Percentiles rank a stretch among this genome's conserved stretches.
phyloP scores from a whole-genome alignment of 2,113 vertebrate genomes.

The Pteropus alecto region DNA sequence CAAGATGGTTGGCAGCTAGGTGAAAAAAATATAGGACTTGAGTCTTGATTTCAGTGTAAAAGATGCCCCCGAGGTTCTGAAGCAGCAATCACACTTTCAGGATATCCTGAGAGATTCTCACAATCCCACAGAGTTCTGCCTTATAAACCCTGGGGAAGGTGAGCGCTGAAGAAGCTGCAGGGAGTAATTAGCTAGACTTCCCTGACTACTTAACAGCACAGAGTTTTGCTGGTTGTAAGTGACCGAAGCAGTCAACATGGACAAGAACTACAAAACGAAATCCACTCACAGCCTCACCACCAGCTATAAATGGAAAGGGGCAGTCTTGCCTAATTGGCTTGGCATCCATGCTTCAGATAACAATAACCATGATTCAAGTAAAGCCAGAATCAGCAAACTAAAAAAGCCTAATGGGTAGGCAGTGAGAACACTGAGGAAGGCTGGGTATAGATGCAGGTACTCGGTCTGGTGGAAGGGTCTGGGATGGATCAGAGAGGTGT shows the following conservation, averaged over 20 bases:
- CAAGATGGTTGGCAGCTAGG: conserved; percentile 8
- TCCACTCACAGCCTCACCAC: neutral
- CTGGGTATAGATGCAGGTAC: neutral
- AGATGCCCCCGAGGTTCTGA: neutral
- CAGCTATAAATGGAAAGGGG: neutral
- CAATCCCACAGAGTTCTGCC: neutral
- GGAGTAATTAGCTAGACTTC: neutral
- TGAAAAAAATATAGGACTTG: neutral
- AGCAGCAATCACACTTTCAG: neutral
- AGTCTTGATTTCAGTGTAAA: neutral
- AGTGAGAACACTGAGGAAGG: neutral
- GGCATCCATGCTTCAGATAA: neutral
- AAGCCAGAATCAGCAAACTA: neutral
- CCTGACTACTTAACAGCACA: neutral
- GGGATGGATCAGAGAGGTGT: neutral
- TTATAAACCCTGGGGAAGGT: neutral
- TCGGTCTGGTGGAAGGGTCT: neutral
- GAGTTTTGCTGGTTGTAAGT: neutral
- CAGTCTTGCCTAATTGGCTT: neutral
- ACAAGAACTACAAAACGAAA: neutral
- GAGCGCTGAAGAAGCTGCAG: neutral
- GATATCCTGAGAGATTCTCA: neutral
- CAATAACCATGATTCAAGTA: neutral
- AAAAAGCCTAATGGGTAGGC: neutral
- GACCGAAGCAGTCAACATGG: neutral